Percentiles rank a stretch among this genome's conserved stretches.
Evolutionary conservation across 2,888 invertebrate genomes (phyloP).

Genomic region (Capitulum mitella): DNA sequence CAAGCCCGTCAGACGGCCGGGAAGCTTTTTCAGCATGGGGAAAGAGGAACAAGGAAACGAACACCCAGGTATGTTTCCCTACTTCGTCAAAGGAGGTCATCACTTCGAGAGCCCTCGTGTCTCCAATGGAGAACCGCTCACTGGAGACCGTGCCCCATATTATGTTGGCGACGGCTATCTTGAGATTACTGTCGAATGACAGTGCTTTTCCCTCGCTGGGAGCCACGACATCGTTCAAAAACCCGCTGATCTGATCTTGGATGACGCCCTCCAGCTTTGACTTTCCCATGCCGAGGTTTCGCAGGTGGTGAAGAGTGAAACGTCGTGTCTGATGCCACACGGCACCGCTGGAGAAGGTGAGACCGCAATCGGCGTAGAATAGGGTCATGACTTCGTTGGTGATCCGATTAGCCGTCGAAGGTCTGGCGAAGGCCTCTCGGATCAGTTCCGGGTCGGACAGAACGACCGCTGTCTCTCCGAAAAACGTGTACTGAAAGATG

Average conservation of each 20-base stretch:
- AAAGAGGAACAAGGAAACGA: neutral
- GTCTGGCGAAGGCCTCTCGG: neutral
- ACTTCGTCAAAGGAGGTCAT: neutral
- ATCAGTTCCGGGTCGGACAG: neutral
- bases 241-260: conserved; percentile 3
- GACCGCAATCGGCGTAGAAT: neutral
- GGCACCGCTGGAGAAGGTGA: neutral
- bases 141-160: conserved; percentile 23
- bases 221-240: conserved; percentile 10
- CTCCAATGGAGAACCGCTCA: neutral
- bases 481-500: neutral
- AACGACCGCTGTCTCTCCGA: neutral
- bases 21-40: neutral
- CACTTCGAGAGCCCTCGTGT: neutral
- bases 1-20: neutral
- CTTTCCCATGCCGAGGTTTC: conserved; percentile 15
- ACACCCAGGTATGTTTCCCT: neutral
- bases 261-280: conserved; percentile 16
- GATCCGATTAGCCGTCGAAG: neutral
- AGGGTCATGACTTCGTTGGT: neutral
- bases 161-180: conserved; percentile 27
- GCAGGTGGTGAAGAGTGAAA: neutral
- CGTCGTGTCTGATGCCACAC: conserved; percentile 15
- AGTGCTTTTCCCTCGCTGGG: neutral
- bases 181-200: neutral